Evolutionary conservation across 2,888 invertebrate species (phyloP), one percentile per base, ranked within the genome.

Genomic region (Papilio elwesi): DNA sequence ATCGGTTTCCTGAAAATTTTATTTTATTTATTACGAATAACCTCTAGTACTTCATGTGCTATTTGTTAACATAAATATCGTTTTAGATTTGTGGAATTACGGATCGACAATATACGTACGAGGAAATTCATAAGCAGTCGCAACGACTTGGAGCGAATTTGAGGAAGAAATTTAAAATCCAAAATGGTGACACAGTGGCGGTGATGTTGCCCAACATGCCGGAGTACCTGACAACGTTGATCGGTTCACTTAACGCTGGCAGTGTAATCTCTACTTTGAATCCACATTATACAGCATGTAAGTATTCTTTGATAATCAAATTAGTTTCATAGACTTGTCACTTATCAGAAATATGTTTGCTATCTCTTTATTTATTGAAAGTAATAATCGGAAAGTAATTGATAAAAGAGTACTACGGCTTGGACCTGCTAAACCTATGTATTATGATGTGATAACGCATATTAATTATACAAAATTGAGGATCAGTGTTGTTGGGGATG

Each of bases 191-290:
- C 78, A 94, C 96, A 0, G 84, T 97, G 1, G 96, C 95, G 3
- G 77, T 97, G 26, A 94, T 96, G 77, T 85, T 97, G 80, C 95
- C 96, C 6, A 97, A 97, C 84, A 82, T 95, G 38, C 97, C 97
- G 0, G 97, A 97, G 84, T 96, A 94, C 81, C 93, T 95, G 0
- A 88, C 96, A 15, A 94, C 94, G 5, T 81, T 94, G 1, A 81
- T 96, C 51, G 97, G 96, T 0, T 89, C 94, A 51, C 80, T 96
- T 10, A 95, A 96, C 79, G 96, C 96, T n/a, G 96, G 96, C 0
- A 87, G 96, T 8, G 82, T 94, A 63, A 93, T 95, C 0, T 96
- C 97, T 1, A 95, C 97, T 0, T 91, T 96, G 6, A 97, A 97
- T 90, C 96, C 97, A 8, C 86, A 94, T 73, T 97, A 97, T 79